These are phyloP conservation scores for Mycetomoellerius zeteki DNA, from an alignment of 1,140 invertebrate species.

Conservation along the genomic window DNA sequence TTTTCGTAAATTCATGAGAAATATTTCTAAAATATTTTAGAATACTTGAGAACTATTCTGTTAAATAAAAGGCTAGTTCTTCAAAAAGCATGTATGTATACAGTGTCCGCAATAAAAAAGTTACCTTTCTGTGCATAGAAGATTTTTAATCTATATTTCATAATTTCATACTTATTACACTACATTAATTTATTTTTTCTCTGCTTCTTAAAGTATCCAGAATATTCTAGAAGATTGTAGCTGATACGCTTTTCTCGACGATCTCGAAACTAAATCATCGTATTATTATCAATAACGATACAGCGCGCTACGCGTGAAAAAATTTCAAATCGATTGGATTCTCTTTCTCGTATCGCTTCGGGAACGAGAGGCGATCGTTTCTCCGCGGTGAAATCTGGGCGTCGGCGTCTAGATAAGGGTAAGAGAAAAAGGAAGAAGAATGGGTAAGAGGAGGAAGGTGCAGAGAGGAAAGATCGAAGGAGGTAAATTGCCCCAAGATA, in stretches of 20 bases:
- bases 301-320: constrained; percentile 21
- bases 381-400: constrained; percentile 70
- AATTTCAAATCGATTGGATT: constrained; percentile 45
- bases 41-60: too few relatives aligned
- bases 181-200: neutral
- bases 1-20: too few relatives aligned
- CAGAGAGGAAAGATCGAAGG: constrained; percentile 68
- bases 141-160: neutral
- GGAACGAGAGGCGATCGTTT: constrained; percentile 61
- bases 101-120: neutral
- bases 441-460: neutral
- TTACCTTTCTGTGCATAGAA: neutral
- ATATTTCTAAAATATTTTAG: too few relatives aligned
- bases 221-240: neutral
- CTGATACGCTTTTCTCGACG: neutral
- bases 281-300: constrained; percentile 3
- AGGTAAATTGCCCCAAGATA: constrained; percentile 84
- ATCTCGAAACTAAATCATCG: neutral
- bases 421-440: constrained; percentile 51
- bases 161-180: neutral
- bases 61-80: too few relatives aligned
- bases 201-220: neutral
- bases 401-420: constrained; percentile 57
- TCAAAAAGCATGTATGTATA: neutral
- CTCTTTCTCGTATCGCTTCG: constrained; percentile 14